Conservation (phyloP, 2,888 invertebrate species). For the Cataglyphis cursor region DNA sequence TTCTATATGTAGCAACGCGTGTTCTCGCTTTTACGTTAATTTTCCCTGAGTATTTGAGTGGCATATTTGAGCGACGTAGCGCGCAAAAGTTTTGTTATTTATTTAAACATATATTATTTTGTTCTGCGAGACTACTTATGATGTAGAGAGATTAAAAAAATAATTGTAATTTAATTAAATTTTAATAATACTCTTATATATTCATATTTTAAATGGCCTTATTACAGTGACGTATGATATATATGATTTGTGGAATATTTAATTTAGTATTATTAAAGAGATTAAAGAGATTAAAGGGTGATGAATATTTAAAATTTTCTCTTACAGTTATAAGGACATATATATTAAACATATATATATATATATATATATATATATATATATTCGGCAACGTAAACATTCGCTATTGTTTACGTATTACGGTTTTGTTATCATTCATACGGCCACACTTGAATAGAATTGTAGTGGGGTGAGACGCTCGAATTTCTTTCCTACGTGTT, state of each 20-base stretch:
- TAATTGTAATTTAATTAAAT: not conserved
- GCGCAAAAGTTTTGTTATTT: not conserved
- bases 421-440: too few species aligned
- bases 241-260: too few species aligned
- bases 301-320: not conserved
- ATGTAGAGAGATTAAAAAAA: not conserved
- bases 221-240: not conserved
- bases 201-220: not conserved
- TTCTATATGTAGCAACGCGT: not conserved
- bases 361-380: not conserved
- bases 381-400: too few species aligned
- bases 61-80: not conserved
- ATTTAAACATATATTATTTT: not conserved
- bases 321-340: not conserved
- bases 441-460: too few species aligned
- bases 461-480: too few species aligned
- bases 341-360: not conserved
- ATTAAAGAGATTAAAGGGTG: not conserved
- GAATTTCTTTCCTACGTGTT: too few species aligned
- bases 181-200: not conserved
- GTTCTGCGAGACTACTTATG: not conserved
- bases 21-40: constrained; percentile 12
- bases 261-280: not conserved
- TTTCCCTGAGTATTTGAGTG: not conserved
- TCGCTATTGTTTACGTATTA: too few species aligned